A percentile compares a stretch with the other conserved stretches of the same genome.
phyloP scores from a whole-genome alignment of 2,888 invertebrate species.

The Strigamia transsilvanica region DNA sequence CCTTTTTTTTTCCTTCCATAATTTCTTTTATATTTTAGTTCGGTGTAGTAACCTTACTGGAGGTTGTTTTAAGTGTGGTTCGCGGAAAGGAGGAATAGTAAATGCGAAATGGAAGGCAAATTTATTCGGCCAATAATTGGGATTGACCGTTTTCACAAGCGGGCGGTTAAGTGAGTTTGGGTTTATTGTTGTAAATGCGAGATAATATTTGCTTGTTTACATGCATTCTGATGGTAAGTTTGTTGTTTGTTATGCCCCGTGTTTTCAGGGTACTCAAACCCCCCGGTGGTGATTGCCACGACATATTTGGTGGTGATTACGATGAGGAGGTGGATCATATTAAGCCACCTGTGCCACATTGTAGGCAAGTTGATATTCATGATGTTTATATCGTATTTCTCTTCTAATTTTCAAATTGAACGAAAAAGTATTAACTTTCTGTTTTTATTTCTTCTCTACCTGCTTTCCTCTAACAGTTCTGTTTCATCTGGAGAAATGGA shows the following conservation, averaged over 20 bases:
- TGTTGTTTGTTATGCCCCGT: slow-evolving; percentile 17
- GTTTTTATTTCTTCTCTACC: background rate
- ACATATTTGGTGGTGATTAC: slow-evolving; percentile 40
- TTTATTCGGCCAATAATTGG: background rate
- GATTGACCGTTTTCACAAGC: slow-evolving; percentile 7
- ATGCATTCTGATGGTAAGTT: slow-evolving; percentile 8
- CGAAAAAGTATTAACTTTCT: background rate
- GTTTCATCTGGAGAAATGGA: slow-evolving; percentile 21
- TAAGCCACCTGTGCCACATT: slow-evolving; percentile 25
- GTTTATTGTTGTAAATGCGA: background rate
- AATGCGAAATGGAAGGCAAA: slow-evolving; percentile 7
- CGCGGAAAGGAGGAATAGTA: background rate
- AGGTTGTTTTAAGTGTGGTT: slow-evolving; percentile 5
- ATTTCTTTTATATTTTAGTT: background rate
- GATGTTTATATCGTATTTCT: background rate
- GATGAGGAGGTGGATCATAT: slow-evolving; percentile 15
- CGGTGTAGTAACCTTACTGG: slow-evolving; percentile 21
- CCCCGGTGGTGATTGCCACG: slow-evolving; percentile 45
- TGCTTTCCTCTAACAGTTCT: slow-evolving; percentile 30
- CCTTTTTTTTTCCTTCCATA: background rate
- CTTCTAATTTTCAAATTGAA: background rate
- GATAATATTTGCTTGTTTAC: background rate
- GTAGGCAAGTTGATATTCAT: slow-evolving; percentile 7
- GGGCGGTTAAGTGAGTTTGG: slow-evolving; percentile 11
- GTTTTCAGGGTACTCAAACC: slow-evolving; percentile 45